These are phyloP conservation scores for Gambelia wislizenii DNA, from an alignment of 2,797 vertebrate species.

Conservation along the genomic window DNA sequence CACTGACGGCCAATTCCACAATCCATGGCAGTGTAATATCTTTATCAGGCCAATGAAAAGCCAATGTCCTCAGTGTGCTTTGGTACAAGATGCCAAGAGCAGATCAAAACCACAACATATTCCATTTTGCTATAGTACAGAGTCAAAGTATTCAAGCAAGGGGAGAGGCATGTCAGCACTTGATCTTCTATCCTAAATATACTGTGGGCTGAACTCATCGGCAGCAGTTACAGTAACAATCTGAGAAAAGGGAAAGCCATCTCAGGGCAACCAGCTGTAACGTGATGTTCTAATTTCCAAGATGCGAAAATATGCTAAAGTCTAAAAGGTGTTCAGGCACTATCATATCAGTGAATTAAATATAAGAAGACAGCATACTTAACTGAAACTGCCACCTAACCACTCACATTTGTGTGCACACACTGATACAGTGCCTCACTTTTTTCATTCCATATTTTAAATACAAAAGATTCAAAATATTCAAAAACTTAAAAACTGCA, in stretches of 20 bases:
- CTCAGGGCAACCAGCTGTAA: conserved; percentile 15
- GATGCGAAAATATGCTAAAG: conserved; percentile 21
- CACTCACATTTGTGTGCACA: background rate
- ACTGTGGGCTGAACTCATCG: conserved; percentile 14
- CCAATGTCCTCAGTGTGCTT: conserved; percentile 39
- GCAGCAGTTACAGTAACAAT: background rate
- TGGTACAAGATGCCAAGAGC: conserved; percentile 40
- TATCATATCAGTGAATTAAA: conserved; percentile 21
- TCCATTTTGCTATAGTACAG: conserved; percentile 7
- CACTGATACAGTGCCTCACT: background rate
- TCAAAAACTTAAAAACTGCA: background rate
- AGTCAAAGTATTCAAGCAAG: conserved; percentile 11
- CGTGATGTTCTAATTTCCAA: conserved; percentile 10
- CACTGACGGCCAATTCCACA: background rate
- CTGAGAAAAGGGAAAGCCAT: conserved; percentile 20
- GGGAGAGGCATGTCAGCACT: background rate
- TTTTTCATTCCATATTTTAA: background rate
- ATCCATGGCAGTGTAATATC: background rate
- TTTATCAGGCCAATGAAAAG: background rate
- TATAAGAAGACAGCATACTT: background rate
- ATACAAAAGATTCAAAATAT: background rate
- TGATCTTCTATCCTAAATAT: conserved; percentile 31
- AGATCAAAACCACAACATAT: conserved; percentile 40
- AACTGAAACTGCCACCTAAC: background rate
- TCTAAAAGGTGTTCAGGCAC: conserved; percentile 12